Conservation (phyloP, 2,113 vertebrate genomes). For the Labrus mixtus region DNA sequence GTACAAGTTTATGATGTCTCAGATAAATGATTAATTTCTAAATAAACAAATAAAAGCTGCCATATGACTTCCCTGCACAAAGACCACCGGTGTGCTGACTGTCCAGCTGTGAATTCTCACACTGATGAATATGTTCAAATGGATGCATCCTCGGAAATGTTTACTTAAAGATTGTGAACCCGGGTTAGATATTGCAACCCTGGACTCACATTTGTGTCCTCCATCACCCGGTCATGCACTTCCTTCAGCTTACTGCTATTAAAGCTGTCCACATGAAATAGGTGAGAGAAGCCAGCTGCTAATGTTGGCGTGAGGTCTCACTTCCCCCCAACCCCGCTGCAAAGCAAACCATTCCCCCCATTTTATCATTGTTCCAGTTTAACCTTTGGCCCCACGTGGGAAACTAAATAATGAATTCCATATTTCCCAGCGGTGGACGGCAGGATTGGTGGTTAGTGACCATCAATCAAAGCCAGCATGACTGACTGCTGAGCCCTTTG, state of each 20-base stretch:
- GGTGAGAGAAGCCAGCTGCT: conserved; percentile 82
- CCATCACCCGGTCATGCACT: conserved; percentile 72
- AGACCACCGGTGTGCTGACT: conserved; percentile 47
- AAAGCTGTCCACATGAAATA: conserved; percentile 82
- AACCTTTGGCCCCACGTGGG: conserved; percentile 85
- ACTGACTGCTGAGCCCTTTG: conserved; percentile 49
- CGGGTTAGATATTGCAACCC: conserved; percentile 75
- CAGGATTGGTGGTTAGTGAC: conserved; percentile 77
- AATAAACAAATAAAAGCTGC: conserved; percentile 46
- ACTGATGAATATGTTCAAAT: conserved; percentile 69
- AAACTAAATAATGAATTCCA: conserved; percentile 90
- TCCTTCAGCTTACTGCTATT: conserved; percentile 69
- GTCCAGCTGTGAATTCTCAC: conserved; percentile 74
- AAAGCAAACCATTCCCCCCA: conserved; percentile 73
- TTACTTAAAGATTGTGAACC: conserved; percentile 78
- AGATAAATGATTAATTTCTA: conserved; percentile 45
- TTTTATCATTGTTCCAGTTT: conserved; percentile 87
- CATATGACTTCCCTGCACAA: conserved; percentile 21
- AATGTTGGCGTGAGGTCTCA: conserved; percentile 62
- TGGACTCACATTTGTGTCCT: conserved; percentile 73
- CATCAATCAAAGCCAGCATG: conserved; percentile 85
- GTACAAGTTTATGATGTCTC: conserved; percentile 8
- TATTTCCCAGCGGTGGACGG: conserved; percentile 85
- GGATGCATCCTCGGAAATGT: conserved; percentile 71
- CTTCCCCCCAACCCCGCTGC: conserved; percentile 49